Evolutionary conservation across 1,140 invertebrate genomes (phyloP).

Genomic region (Idris sp.): DNA sequence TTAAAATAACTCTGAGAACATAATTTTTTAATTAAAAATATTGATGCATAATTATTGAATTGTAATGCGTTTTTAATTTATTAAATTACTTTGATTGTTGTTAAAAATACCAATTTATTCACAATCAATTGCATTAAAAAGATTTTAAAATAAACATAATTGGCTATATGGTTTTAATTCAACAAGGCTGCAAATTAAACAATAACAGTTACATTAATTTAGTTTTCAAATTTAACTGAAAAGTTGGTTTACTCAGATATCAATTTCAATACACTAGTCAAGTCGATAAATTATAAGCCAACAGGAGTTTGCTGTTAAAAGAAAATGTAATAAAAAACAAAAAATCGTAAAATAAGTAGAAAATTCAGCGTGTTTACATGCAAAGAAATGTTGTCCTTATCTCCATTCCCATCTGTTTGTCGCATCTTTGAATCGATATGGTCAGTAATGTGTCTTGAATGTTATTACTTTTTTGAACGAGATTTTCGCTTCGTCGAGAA

Average conservation of each 20-base stretch:
- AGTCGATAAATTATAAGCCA: conserved; percentile 41
- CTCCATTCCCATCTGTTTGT: conserved; percentile 49
- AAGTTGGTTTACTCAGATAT: conserved; percentile 10
- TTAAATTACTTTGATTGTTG: no score
- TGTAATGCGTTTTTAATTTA: no score
- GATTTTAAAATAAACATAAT: no score
- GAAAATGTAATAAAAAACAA: conserved; percentile 23
- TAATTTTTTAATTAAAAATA: no score
- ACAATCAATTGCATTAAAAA: no score
- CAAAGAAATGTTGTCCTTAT: conserved; percentile 37
- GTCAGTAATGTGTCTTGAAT: conserved; percentile 52
- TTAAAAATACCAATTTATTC: no score
- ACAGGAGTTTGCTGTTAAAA: conserved; percentile 5
- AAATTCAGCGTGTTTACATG: conserved; percentile 26
- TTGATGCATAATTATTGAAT: no score
- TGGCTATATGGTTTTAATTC: no score
- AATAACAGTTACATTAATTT: no score
- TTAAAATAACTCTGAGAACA: no score
- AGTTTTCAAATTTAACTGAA: background rate
- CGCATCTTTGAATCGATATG: conserved; percentile 50
- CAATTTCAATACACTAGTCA: conserved; percentile 30
- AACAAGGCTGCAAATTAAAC: no score
- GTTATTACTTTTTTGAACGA: conserved; percentile 58
- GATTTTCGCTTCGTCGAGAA: conserved; percentile 41
- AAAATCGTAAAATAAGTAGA: conserved; percentile 14